A percentile compares a stretch with the other conserved stretches of the same genome.
Conservation (phyloP, 1,140 invertebrate species). For the Drosophila kepulauana region DNA sequence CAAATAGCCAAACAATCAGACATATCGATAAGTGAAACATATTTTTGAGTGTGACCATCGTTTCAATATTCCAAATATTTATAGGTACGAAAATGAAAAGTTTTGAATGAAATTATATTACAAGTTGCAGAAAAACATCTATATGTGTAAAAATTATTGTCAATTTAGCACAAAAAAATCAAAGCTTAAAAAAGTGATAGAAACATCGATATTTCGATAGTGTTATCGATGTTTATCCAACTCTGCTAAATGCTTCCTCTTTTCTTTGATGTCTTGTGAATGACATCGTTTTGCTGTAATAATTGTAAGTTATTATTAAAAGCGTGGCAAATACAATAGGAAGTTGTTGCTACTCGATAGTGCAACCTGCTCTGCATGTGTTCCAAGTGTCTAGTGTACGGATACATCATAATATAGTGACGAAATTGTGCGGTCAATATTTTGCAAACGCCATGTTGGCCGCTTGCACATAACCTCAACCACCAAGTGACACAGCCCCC, state of each 20-base stretch:
- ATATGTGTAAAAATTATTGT: too few relatives aligned
- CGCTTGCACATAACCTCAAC: slow-evolving; percentile 78
- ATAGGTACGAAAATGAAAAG: too few relatives aligned
- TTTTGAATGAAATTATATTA: too few relatives aligned
- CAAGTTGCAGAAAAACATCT: too few relatives aligned
- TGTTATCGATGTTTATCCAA: too few relatives aligned
- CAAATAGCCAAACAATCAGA: neutral
- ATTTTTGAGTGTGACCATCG: too few relatives aligned
- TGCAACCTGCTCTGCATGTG: neutral
- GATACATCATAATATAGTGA: slow-evolving; percentile 1
- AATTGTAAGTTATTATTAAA: slow-evolving; percentile 49
- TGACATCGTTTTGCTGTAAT: slow-evolving; percentile 56
- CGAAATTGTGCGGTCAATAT: slow-evolving; percentile 28
- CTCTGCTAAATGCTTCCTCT: slow-evolving; percentile 30
- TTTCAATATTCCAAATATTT: too few relatives aligned
- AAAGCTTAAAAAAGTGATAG: too few relatives aligned
- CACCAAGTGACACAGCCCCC: slow-evolving; percentile 11
- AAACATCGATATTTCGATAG: too few relatives aligned
- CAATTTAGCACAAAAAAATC: too few relatives aligned
- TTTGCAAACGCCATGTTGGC: slow-evolving; percentile 81
- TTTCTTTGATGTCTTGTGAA: slow-evolving; percentile 57
- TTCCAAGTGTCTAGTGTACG: neutral
- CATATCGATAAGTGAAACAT: slow-evolving; percentile 34
- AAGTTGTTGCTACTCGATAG: neutral
- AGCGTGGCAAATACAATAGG: neutral